Percentiles rank a stretch among this genome's conserved stretches.
These are phyloP conservation scores for Notarius lentiginosus DNA, from an alignment of 2,113 vertebrate species.

Conservation along the genomic window DNA sequence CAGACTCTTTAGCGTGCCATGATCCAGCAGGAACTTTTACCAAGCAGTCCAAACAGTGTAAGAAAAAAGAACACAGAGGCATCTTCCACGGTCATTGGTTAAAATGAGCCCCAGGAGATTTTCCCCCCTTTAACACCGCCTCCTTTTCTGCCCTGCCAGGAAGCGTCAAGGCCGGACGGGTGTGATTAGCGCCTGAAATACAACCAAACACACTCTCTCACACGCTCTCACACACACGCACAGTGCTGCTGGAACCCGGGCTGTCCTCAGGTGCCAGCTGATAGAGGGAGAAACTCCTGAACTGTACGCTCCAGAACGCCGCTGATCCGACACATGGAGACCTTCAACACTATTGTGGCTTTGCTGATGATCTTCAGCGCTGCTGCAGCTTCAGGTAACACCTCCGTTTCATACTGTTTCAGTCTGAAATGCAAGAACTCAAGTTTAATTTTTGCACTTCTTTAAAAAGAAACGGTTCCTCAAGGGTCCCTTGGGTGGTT, in stretches of 20 bases:
- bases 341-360: constrained; percentile 28
- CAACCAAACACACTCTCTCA: constrained; percentile 28
- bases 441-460: no score
- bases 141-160: constrained; percentile 31
- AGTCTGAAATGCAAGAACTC: not conserved
- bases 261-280: constrained; percentile 41
- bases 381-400: constrained; percentile 66
- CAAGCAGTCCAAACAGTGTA: not conserved
- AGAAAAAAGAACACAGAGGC: not conserved
- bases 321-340: constrained; percentile 61
- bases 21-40: constrained; percentile 7
- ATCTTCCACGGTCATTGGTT: constrained; percentile 27
- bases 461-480: not conserved
- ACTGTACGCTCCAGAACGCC: not conserved
- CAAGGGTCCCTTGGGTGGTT: not conserved
- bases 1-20: not conserved
- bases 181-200: constrained; percentile 46
- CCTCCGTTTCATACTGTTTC: not conserved
- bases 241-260: constrained; percentile 37
- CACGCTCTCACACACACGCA: constrained; percentile 37
- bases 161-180: constrained; percentile 55
- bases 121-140: constrained; percentile 25
- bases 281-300: not conserved
- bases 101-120: constrained; percentile 18
- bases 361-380: constrained; percentile 59